Evolutionary conservation across 2,113 vertebrate species (phyloP).

Genomic region (Pelodiscus sinensis): DNA sequence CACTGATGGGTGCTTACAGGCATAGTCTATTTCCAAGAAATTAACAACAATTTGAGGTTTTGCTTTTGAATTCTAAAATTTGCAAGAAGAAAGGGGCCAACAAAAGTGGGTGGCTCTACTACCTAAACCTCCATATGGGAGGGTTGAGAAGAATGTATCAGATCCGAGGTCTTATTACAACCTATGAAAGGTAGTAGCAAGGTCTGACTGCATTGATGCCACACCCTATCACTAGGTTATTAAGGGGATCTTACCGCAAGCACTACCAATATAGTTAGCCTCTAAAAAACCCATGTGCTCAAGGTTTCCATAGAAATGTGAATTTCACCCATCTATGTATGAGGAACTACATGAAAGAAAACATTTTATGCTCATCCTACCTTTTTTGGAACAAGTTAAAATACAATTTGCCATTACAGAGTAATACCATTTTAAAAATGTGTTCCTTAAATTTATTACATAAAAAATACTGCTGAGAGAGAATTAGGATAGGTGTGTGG

Average conservation of each 20-base stretch:
- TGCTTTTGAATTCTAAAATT: not conserved
- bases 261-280: fast-evolving
- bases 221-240: not conserved
- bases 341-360: not conserved
- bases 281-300: not conserved
- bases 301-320: not conserved
- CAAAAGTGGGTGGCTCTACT: not conserved
- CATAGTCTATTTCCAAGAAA: not conserved
- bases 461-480: not conserved
- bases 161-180: not conserved
- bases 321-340: not conserved
- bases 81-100: not conserved
- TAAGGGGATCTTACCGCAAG: not conserved
- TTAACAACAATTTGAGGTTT: not conserved
- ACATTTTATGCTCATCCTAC: not conserved
- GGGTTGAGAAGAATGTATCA: not conserved
- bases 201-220: fast-evolving
- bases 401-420: not conserved
- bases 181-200: fast-evolving
- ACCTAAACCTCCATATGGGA: not conserved
- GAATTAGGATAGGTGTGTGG: not conserved
- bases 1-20: not conserved
- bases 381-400: not conserved
- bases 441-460: not conserved
- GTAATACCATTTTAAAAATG: not conserved